Evolutionary conservation across 2,113 vertebrate species (phyloP).

Genomic region (Piaya cayana): DNA sequence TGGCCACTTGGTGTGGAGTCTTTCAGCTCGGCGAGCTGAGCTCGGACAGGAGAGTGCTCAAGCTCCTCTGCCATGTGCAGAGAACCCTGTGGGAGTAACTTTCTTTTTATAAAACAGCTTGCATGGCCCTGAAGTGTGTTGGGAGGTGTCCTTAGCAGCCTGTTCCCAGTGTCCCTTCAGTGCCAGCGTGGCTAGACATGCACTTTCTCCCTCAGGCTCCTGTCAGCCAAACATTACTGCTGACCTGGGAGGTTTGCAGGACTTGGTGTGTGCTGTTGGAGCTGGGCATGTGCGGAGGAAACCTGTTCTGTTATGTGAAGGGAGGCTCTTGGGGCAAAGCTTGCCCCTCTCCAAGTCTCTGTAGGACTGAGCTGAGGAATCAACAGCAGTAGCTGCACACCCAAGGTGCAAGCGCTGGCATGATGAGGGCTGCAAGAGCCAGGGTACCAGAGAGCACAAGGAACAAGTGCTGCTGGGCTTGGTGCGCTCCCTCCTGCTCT

Average conservation of each 20-base stretch:
- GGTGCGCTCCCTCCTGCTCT: not conserved
- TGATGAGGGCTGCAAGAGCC: not conserved
- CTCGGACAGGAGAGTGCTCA: not conserved
- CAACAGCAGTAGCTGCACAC: not conserved
- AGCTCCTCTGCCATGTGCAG: not conserved
- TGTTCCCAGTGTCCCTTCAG: not conserved
- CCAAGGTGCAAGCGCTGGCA: not conserved
- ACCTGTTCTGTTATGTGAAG: not conserved
- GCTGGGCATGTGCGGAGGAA: not conserved
- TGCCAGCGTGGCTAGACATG: not conserved
- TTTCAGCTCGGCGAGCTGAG: fast-evolving
- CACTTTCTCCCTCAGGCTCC: not conserved
- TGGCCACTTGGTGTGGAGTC: not conserved
- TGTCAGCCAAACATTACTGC: not conserved
- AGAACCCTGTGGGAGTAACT: not conserved
- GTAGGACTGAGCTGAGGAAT: fast-evolving
- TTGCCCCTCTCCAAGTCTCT: fast-evolving
- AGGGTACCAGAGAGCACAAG: not conserved
- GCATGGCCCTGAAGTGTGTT: not conserved
- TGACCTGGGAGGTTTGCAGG: not conserved
- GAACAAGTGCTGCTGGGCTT: not conserved
- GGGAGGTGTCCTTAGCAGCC: not conserved
- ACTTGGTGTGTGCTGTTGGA: fast-evolving
- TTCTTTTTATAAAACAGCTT: not conserved
- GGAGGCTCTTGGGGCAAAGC: not conserved